Conservation (phyloP, 2,888 invertebrate species). For the Thymelicus lineola region DNA sequence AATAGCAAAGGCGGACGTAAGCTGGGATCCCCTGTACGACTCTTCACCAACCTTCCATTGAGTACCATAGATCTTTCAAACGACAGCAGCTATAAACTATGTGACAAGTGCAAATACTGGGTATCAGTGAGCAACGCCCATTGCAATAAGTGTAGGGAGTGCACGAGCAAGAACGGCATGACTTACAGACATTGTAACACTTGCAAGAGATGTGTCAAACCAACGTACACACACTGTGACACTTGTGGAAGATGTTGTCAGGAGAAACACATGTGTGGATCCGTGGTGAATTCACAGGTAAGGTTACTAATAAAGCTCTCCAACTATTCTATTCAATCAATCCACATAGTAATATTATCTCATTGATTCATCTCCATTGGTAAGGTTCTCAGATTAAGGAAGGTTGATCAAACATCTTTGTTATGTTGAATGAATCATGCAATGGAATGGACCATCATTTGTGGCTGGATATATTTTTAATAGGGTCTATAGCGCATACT, state of each 20-base stretch:
- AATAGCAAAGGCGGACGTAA: constrained; percentile 87
- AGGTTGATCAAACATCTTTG: no score
- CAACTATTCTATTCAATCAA: no score
- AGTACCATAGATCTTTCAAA: constrained; percentile 74
- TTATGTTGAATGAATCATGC: no score
- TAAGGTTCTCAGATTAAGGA: no score
- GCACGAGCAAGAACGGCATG: constrained; percentile 86
- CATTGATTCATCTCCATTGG: no score
- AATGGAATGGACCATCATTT: no score
- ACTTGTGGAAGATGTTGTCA: constrained; percentile 88
- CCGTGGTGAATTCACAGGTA: constrained; percentile 72
- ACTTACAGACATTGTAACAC: constrained; percentile 90
- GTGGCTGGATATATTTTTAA: no score
- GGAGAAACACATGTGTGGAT: constrained; percentile 69
- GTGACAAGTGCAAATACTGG: constrained; percentile 89
- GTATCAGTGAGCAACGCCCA: constrained; percentile 73
- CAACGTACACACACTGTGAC: constrained; percentile 92
- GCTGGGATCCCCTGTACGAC: constrained; percentile 93
- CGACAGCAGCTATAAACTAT: constrained; percentile 90
- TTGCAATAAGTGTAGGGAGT: constrained; percentile 70
- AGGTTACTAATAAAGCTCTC: constrained; percentile 2
- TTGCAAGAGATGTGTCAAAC: constrained; percentile 94
- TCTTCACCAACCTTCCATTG: constrained; percentile 93
- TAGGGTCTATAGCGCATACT: background rate
- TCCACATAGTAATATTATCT: no score